phyloP scores from a whole-genome alignment of 2,797 vertebrate species.

The Takifugu ocellatus region DNA sequence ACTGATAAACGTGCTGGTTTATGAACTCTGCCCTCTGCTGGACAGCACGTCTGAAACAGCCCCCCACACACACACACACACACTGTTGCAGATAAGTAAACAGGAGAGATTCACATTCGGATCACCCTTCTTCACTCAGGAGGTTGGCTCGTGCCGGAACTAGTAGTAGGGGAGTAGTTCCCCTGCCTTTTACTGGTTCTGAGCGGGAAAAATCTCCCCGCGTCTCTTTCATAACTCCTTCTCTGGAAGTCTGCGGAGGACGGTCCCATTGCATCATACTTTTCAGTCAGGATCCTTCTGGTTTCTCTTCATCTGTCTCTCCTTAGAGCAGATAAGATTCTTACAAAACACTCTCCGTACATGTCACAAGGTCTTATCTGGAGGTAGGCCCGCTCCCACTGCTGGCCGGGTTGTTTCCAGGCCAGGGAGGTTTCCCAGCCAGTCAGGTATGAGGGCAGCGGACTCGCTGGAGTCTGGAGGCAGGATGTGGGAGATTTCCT shows the following conservation, averaged over 20 bases:
- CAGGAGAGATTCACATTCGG: conserved; percentile 14
- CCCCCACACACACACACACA: conserved; percentile 43
- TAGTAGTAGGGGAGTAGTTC: conserved; percentile 10
- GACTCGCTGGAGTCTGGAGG: conserved; percentile 66
- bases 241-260: conserved; percentile 16
- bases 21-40: conserved; percentile 68
- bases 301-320: conserved; percentile 24
- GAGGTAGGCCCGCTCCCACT: not conserved
- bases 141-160: conserved; percentile 10
- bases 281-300: conserved; percentile 34
- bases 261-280: conserved; percentile 38
- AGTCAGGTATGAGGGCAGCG: conserved; percentile 71
- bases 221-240: not conserved
- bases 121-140: conserved; percentile 41
- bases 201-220: conserved; percentile 3
- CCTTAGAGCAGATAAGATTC: conserved; percentile 41
- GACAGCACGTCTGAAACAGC: conserved; percentile 43
- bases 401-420: conserved; percentile 15
- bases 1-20: conserved; percentile 53
- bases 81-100: conserved; percentile 21
- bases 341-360: conserved; percentile 49
- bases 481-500: conserved; percentile 84
- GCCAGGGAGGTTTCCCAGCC: conserved; percentile 37
- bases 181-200: conserved; percentile 20
- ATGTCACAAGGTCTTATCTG: conserved; percentile 26